Percentiles rank a stretch among this genome's conserved stretches.
Conservation (phyloP, 2,888 invertebrate species). For the Drosophila mimetica region DNA sequence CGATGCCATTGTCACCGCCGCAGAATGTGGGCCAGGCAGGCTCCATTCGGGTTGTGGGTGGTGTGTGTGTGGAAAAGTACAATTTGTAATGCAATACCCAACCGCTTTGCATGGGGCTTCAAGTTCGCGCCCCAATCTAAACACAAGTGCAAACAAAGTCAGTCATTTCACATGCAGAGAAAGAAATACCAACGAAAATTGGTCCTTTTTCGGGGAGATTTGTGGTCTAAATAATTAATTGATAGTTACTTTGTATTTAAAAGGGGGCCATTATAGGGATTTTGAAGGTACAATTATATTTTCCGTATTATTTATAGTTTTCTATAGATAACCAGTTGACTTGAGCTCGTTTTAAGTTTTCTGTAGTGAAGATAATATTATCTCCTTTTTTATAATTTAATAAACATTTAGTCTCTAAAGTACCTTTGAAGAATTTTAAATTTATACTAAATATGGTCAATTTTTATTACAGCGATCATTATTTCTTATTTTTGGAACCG, state of each 20-base stretch:
- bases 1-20: constrained; percentile 40
- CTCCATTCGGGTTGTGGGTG: constrained; percentile 23
- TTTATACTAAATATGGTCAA: no score
- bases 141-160: constrained; percentile 44
- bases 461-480: no score
- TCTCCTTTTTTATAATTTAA: no score
- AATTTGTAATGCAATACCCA: constrained; percentile 79
- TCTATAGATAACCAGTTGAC: no score
- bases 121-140: constrained; percentile 47
- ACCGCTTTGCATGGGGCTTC: constrained; percentile 62
- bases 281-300: no score
- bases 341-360: no score
- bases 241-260: background rate
- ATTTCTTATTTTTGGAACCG: no score
- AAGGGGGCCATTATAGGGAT: no score
- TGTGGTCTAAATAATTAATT: background rate
- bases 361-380: no score
- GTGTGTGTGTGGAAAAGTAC: constrained; percentile 66
- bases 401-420: no score
- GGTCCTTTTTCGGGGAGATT: background rate
- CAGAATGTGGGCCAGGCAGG: constrained; percentile 36
- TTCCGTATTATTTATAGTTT: no score
- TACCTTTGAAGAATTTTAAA: no score
- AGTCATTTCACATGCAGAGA: constrained; percentile 25
- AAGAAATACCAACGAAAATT: constrained; percentile 1